Evolutionary conservation across 2,888 invertebrate species (phyloP).

Genomic region (Agonopterix alstromeriana): DNA sequence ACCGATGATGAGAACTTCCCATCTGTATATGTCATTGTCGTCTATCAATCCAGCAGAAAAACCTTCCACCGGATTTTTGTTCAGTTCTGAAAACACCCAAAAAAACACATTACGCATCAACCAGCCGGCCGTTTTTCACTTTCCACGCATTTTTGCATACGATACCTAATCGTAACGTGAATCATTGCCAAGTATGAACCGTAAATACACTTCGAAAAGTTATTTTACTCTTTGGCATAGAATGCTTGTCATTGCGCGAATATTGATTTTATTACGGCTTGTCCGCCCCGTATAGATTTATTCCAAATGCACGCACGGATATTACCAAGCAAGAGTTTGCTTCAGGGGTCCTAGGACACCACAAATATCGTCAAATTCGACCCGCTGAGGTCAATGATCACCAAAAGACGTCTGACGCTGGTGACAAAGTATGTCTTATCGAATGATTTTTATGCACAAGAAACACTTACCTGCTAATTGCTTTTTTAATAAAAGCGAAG

Average conservation of each 20-base stretch:
- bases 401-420: constrained; percentile 54
- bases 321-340: constrained; percentile 14
- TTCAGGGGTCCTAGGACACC: constrained; percentile 19
- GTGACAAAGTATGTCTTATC: constrained; percentile 34
- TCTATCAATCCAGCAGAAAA: constrained; percentile 99
- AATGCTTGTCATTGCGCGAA: constrained; percentile 53
- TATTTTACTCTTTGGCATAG: constrained; percentile 38
- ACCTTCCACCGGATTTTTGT: constrained; percentile 99
- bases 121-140: background rate
- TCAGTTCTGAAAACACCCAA: constrained; percentile 86
- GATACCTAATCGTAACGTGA: constrained; percentile 23
- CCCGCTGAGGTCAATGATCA: constrained; percentile 72
- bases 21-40: constrained; percentile 99
- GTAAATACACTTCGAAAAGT: constrained; percentile 40
- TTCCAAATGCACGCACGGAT: constrained; percentile 16
- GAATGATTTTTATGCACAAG: constrained; percentile 25
- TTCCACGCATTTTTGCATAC: constrained; percentile 9
- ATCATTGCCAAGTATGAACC: constrained; percentile 38
- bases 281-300: constrained; percentile 13
- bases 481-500: constrained; percentile 95
- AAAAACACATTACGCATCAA: background rate
- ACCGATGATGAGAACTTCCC: constrained; percentile 99
- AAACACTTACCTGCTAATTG: constrained; percentile 92
- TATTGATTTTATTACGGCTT: constrained; percentile 62
- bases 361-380: constrained; percentile 61